Base-by-base conservation (phyloP, 2,113 vertebrate genomes). In the Anarrhichthys ocellatus region DNA sequence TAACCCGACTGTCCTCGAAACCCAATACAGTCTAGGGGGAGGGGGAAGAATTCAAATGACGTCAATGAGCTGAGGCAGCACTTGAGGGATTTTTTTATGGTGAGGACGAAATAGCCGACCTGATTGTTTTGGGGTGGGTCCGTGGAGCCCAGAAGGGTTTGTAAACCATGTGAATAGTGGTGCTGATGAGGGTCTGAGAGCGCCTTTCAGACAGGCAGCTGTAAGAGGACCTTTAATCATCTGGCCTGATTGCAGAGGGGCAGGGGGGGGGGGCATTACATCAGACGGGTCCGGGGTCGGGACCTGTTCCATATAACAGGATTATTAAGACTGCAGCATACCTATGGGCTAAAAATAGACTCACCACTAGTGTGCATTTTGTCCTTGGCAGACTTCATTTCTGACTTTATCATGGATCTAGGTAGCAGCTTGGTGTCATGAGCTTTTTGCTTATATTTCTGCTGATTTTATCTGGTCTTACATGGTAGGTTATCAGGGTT, bases 71-170 rank as follows among this genome's bases (percentile, higher is more conserved):
- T 89, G 90, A 83, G 80, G 87, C 78, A 48, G 75, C 79, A 85
- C 90, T 78, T 83, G 11, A 76, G 88, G 83, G 87, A 82, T 50
- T 61, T 18, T 32, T 61, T 86, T 83, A 61, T 69, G 4, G 18
- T 2, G 69, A 82, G 79, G 81, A 89, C 86, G 75, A 91, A 94
- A 91, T 91, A 90, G 84, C 70, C 11, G 82, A 79, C 88, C 91
- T 92, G 83, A 90, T 91, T 93, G 90, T 93, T 93, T 92, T 88
- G 89, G 70, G 92, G 85, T 87, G 9, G 20, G 72, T 85, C 63
- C 3, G 27, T 67, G 62, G 78, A 74, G 74, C 85, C 84, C 40
- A 13, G 52, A 81, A 48, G 73, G 87, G 73, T 88, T 83, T 86
- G 89, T 81, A 88, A 89, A 91, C 72, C 81, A 75, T 77, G 85